Conservation (phyloP, 1,140 invertebrate species). For the Drosophila sproati region DNA sequence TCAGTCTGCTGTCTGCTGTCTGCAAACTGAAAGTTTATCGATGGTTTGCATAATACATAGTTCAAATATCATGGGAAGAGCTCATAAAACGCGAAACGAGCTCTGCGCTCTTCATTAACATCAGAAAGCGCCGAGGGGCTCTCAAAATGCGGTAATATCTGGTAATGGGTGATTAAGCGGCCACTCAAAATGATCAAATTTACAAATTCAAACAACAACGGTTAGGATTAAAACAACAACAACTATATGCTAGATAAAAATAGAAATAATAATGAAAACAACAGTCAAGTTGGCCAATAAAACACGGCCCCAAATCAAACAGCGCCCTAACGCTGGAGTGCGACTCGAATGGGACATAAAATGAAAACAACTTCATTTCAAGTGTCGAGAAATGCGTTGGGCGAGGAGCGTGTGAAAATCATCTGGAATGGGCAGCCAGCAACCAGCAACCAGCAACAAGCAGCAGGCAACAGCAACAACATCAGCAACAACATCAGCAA, state of each 20-base stretch:
- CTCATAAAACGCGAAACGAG: no score
- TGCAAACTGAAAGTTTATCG: constrained; percentile 8
- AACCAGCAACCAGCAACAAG: no score
- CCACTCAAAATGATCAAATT: constrained; percentile 33
- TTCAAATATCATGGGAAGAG: constrained; percentile 20
- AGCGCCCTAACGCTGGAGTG: background rate
- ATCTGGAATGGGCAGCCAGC: background rate
- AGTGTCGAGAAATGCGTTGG: constrained; percentile 8
- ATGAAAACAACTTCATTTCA: constrained; percentile 34
- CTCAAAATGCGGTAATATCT: constrained; percentile 41
- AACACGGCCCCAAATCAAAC: constrained; percentile 37
- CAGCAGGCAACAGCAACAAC: no score
- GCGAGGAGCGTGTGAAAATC: constrained; percentile 44
- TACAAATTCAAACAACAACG: constrained; percentile 35
- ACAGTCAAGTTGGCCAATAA: constrained; percentile 44
- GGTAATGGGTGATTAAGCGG: constrained; percentile 43
- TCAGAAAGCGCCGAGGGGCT: constrained; percentile 40
- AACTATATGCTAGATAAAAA: background rate
- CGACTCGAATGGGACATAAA: constrained; percentile 13
- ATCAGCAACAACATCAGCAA: no score
- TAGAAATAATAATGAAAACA: constrained; percentile 5
- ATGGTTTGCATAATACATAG: constrained; percentile 41
- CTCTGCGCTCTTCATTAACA: constrained; percentile 25
- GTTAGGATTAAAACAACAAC: constrained; percentile 12
- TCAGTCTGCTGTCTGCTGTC: constrained; percentile 7